phyloP scores from a whole-genome alignment of 1,140 invertebrate species.

The Dendroctonus ponderosae region DNA sequence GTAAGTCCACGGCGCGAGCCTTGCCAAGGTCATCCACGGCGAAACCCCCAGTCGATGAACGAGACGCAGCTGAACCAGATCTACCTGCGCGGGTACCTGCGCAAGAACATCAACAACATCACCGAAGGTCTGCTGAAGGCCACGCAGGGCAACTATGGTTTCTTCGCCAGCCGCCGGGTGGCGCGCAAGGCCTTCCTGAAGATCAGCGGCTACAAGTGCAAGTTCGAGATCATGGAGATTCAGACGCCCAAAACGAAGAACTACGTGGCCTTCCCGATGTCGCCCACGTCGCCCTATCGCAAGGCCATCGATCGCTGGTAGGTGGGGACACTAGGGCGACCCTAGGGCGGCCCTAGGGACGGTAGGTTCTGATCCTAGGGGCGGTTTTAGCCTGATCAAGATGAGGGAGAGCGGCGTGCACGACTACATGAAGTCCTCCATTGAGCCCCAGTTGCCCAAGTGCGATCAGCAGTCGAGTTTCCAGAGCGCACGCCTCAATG shows the following conservation, averaged over 20 bases:
- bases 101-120: slow-evolving; percentile 34
- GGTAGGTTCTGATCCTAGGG: slow-evolving; percentile 7
- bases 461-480: slow-evolving; percentile 33
- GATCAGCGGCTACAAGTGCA: slow-evolving; percentile 38
- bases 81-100: slow-evolving; percentile 39
- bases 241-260: slow-evolving; percentile 29
- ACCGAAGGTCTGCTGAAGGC: slow-evolving; percentile 35
- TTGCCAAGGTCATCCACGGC: too few species aligned
- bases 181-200: slow-evolving; percentile 34
- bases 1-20: slow-evolving; percentile 37
- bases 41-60: slow-evolving; percentile 33
- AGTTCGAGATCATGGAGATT: slow-evolving; percentile 38
- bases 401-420: slow-evolving; percentile 38
- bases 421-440: slow-evolving; percentile 29
- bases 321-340: too few species aligned
- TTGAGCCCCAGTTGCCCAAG: slow-evolving; percentile 24
- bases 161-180: slow-evolving; percentile 35
- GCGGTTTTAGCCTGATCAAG: slow-evolving; percentile 36
- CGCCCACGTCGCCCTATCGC: slow-evolving; percentile 34
- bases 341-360: neutral
- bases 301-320: slow-evolving; percentile 38
- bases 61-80: slow-evolving; percentile 37
- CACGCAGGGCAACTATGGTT: slow-evolving; percentile 36
- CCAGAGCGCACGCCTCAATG: slow-evolving; percentile 37
- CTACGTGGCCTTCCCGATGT: slow-evolving; percentile 34